Evolutionary conservation across 2,888 invertebrate genomes (phyloP), one percentile per base, ranked within the genome.

Genomic region (Troides oblongomaculatus): DNA sequence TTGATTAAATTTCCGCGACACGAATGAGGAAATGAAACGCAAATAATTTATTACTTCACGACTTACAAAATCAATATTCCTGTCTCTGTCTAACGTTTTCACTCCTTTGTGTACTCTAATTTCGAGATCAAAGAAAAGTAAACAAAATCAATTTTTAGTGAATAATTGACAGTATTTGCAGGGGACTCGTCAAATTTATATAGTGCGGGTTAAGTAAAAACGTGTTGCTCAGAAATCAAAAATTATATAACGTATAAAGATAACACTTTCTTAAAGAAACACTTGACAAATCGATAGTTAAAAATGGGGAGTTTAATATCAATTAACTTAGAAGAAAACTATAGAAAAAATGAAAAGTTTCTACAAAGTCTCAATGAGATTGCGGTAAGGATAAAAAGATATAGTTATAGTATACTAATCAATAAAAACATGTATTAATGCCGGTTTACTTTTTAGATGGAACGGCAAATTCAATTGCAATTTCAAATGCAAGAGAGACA

Each of bases 391-490:
- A 72, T 56, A 10, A 39, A 30, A 30, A 30, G 3, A 25, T 50
- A 30, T 14, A 64, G 46, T 30, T 30, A 23, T 21, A 10, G 14
- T 64, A 30, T 14, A 60, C 60, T 23, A 39, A 39, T 59, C 30
- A 36, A 56, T 50, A 14, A 57, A 36, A 53, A 50, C 39, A 56
- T 21, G 17, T 30, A 43, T 12, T 23, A 30, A 43, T 23, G 18
- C 12, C 12, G 14, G 70, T 74, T 71, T 66, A 50, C 74, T 75
- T 85, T 30, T 71, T 74, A 95, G 96, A 93, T 96, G 93, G 96
- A 96, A 81, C 92, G 96, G 71, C 96, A 97, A 89, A 95, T 97
- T 74, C 96, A 96, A 81, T 93, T 97, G 93, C 95, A 95, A 84
- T 95, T 96, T 85, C 96, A 96, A 86, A 94, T 97, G 90, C 94